A percentile compares a stretch with the other conserved stretches of the same genome.
Conservation (phyloP, 2,888 invertebrate genomes). For the Nymphalis polychloros region DNA sequence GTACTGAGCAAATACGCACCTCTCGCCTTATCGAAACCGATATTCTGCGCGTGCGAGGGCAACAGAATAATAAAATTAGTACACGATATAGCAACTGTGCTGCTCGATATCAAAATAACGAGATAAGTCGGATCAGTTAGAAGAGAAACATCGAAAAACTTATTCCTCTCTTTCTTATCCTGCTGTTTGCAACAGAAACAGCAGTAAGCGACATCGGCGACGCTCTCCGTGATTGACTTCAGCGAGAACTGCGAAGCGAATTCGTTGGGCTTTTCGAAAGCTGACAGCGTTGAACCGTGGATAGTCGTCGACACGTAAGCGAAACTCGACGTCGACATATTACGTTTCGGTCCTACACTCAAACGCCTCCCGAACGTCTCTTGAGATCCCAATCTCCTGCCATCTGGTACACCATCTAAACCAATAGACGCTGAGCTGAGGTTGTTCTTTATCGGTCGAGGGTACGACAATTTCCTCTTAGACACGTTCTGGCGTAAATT, state of each 20-base stretch:
- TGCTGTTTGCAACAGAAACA: conserved; percentile 72
- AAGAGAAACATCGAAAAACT: conserved; percentile 88
- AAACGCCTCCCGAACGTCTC: conserved; percentile 63
- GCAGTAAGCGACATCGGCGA: conserved; percentile 73
- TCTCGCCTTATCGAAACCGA: conserved; percentile 86
- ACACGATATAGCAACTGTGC: conserved; percentile 92
- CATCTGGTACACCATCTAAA: conserved; percentile 79
- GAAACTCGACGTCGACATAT: conserved; percentile 90
- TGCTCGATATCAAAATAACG: conserved; percentile 90
- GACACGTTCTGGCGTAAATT: conserved; percentile 61
- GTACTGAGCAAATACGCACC: conserved; percentile 89
- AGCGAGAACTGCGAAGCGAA: conserved; percentile 90
- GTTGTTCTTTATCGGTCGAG: conserved; percentile 59
- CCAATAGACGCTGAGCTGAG: conserved; percentile 83
- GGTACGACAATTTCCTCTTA: conserved; percentile 65
- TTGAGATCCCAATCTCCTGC: conserved; percentile 68
- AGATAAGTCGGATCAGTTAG: conserved; percentile 89
- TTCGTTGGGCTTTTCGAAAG: conserved; percentile 87
- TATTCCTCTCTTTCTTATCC: conserved; percentile 67
- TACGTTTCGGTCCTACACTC: conserved; percentile 80
- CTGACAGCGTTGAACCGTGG: conserved; percentile 90
- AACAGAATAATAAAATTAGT: conserved; percentile 93
- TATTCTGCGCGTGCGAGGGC: conserved; percentile 87
- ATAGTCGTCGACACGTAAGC: conserved; percentile 92
- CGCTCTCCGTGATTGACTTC: conserved; percentile 84